phyloP scores from a whole-genome alignment of 2,797 vertebrate genomes.

The Trichosurus vulpecula region DNA sequence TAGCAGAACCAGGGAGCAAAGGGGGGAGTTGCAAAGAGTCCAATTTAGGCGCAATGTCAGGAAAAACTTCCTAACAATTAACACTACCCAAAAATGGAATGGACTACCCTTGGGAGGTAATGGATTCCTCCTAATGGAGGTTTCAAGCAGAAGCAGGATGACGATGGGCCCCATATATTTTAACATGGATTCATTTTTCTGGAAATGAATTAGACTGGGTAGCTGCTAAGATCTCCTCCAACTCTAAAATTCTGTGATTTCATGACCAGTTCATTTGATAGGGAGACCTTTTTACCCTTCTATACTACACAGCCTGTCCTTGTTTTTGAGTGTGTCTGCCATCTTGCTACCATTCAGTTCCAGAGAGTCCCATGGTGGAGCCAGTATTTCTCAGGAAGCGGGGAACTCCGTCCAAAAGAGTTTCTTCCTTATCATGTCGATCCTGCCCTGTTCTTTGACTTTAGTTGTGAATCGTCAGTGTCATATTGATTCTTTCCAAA shows the following conservation, averaged over 20 bases:
- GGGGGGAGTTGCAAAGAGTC: not conserved
- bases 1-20: not conserved
- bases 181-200: not conserved
- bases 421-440: not conserved
- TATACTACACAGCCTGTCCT: not conserved
- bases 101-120: not conserved
- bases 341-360: not conserved
- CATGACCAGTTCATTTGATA: not conserved
- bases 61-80: not conserved
- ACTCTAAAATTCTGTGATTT: not conserved
- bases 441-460: not conserved
- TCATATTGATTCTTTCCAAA: not conserved
- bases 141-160: not conserved
- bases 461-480: not conserved
- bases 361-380: not conserved
- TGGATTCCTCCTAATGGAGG: not conserved
- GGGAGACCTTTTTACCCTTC: not conserved
- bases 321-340: not conserved
- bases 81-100: not conserved
- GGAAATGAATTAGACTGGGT: not conserved
- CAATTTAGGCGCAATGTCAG: not conserved
- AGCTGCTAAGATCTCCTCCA: not conserved
- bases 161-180: not conserved
- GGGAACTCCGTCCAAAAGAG: not conserved
- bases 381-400: not conserved